These are phyloP conservation scores for Gryllus longicercus DNA, from an alignment of 2,888 invertebrate genomes.

Conservation along the genomic window DNA sequence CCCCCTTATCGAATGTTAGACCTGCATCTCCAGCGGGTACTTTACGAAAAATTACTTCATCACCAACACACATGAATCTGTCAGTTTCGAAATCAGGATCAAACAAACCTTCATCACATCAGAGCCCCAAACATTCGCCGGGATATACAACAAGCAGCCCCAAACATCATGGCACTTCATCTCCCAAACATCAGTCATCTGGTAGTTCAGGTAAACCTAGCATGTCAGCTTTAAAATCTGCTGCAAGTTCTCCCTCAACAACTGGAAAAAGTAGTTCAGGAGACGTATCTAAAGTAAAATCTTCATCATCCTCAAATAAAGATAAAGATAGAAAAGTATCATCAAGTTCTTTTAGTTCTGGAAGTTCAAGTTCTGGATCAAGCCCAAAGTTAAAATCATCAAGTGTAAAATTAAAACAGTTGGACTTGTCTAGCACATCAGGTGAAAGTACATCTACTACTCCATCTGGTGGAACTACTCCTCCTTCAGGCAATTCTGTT, in stretches of 20 bases:
- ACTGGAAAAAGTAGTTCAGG: slow-evolving; percentile 31
- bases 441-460: slow-evolving; percentile 38
- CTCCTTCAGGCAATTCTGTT: slow-evolving; percentile 58
- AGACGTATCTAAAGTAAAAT: slow-evolving; percentile 31
- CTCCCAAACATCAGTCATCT: slow-evolving; percentile 71
- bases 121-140: slow-evolving; percentile 73
- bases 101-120: slow-evolving; percentile 32
- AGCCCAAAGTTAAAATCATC: slow-evolving; percentile 67
- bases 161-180: slow-evolving; percentile 73
- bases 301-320: slow-evolving; percentile 40
- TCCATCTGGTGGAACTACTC: slow-evolving; percentile 46
- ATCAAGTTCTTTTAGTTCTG: slow-evolving; percentile 37
- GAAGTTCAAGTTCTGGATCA: slow-evolving; percentile 51
- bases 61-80: slow-evolving; percentile 57
- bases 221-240: slow-evolving; percentile 82
- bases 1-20: slow-evolving; percentile 44
- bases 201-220: slow-evolving; percentile 80
- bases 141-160: slow-evolving; percentile 58
- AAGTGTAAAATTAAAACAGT: slow-evolving; percentile 62
- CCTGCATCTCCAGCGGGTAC: slow-evolving; percentile 65
- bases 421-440: slow-evolving; percentile 48
- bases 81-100: slow-evolving; percentile 30
- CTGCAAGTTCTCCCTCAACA: slow-evolving; percentile 48
- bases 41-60: slow-evolving; percentile 66
- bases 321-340: slow-evolving; percentile 56